Evolutionary conservation across 2,888 invertebrate genomes (phyloP).

Genomic region (Steinernema carpocapsae): DNA sequence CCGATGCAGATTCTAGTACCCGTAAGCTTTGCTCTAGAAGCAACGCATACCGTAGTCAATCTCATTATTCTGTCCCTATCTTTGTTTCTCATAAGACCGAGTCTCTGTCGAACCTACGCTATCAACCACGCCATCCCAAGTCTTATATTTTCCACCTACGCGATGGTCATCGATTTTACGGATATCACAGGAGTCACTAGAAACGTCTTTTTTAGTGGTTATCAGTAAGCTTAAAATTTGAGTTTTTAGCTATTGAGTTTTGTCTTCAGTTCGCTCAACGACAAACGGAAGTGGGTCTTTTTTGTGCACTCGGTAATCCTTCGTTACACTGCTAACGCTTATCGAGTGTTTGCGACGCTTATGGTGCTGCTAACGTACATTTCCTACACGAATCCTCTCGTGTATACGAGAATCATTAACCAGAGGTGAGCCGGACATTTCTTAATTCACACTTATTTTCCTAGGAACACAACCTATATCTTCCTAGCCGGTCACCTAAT

Average conservation of each 20-base stretch:
- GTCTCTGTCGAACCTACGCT: conserved; percentile 11
- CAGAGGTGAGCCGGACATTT: not conserved
- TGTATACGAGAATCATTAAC: not conserved
- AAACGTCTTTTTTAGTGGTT: not conserved
- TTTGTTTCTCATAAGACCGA: not conserved
- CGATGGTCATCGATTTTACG: not conserved
- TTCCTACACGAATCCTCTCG: conserved; percentile 12
- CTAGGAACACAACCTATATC: conserved; percentile 11
- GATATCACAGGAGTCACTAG: not conserved
- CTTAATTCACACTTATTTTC: not conserved
- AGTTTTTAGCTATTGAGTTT: not conserved
- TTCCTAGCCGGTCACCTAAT: not conserved
- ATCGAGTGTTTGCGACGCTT: conserved; percentile 17
- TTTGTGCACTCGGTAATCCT: not conserved
- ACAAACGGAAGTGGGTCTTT: not conserved
- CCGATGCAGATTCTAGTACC: not conserved
- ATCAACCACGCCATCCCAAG: conserved; percentile 14
- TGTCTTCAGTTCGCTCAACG: not conserved
- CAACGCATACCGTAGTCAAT: conserved; percentile 6
- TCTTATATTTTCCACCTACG: not conserved
- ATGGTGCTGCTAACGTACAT: conserved; percentile 21
- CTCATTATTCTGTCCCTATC: not conserved
- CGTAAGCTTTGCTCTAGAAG: not conserved
- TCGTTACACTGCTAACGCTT: conserved; percentile 19
- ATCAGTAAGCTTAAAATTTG: not conserved